These are phyloP conservation scores for Sebastes reedi DNA, from an alignment of 2,797 vertebrate species.

Conservation along the genomic window DNA sequence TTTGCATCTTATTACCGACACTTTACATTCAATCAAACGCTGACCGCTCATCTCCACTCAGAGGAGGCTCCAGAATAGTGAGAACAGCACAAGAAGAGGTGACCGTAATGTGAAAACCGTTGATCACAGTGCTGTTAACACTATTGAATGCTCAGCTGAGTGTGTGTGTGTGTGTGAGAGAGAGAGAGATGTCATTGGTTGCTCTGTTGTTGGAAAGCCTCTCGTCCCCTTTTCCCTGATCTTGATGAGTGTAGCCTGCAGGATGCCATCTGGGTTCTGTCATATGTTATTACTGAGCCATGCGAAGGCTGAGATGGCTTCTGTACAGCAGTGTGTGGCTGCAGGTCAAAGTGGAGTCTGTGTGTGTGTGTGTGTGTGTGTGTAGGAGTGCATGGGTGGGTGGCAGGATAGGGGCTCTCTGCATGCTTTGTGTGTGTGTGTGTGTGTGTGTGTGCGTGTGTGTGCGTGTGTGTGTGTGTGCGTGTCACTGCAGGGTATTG, in stretches of 20 bases:
- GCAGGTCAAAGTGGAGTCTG: constrained; percentile 30
- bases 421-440: background rate
- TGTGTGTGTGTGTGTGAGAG: background rate
- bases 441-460: background rate
- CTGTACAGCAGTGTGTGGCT: constrained; percentile 39
- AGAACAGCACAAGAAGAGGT: constrained; percentile 4
- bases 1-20: constrained; percentile 39
- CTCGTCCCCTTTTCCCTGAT: constrained; percentile 42
- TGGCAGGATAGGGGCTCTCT: background rate
- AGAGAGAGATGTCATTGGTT: constrained; percentile 26
- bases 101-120: constrained; percentile 3
- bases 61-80: constrained; percentile 5
- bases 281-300: constrained; percentile 66
- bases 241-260: constrained; percentile 65
- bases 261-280: constrained; percentile 78
- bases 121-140: constrained; percentile 11
- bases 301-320: constrained; percentile 44
- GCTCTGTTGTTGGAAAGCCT: constrained; percentile 33
- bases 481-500: constrained; percentile 4
- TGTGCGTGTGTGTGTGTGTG: background rate
- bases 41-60: background rate
- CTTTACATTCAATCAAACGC: constrained; percentile 43
- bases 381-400: background rate
- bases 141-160: background rate
- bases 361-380: background rate